These are phyloP conservation scores for Saccopteryx bilineata DNA, from an alignment of 2,113 vertebrate genomes.

Conservation along the genomic window DNA sequence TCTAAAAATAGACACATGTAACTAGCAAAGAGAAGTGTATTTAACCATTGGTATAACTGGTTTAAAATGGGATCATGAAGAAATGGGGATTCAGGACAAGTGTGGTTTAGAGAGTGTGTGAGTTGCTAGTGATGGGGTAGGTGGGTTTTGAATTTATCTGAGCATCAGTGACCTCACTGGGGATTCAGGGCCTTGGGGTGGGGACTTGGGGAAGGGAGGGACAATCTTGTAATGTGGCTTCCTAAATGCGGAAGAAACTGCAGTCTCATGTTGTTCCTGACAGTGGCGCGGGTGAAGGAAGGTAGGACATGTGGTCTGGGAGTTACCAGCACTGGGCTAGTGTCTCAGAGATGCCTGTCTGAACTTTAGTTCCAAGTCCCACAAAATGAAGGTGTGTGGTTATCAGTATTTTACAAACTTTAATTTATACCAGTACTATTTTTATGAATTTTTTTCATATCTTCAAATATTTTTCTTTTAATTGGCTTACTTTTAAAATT, in stretches of 20 bases:
- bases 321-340: not conserved
- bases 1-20: not conserved
- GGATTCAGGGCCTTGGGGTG: not conserved
- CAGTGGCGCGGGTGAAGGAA: not conserved
- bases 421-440: not conserved
- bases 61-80: not conserved
- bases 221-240: not conserved
- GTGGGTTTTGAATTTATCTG: not conserved
- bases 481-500: not conserved
- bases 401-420: not conserved
- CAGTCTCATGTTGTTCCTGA: not conserved
- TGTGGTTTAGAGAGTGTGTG: not conserved
- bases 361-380: not conserved
- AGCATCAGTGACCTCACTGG: not conserved
- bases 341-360: not conserved
- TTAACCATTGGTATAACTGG: not conserved
- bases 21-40: not conserved
- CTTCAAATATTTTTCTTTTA: constrained; percentile 23
- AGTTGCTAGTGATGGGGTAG: not conserved
- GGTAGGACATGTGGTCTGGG: no score
- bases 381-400: not conserved
- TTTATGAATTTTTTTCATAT: constrained; percentile 17
- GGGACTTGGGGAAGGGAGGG: not conserved
- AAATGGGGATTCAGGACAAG: not conserved
- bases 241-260: not conserved